Conservation (phyloP, 2,797 vertebrate genomes). For the Picus viridis region DNA sequence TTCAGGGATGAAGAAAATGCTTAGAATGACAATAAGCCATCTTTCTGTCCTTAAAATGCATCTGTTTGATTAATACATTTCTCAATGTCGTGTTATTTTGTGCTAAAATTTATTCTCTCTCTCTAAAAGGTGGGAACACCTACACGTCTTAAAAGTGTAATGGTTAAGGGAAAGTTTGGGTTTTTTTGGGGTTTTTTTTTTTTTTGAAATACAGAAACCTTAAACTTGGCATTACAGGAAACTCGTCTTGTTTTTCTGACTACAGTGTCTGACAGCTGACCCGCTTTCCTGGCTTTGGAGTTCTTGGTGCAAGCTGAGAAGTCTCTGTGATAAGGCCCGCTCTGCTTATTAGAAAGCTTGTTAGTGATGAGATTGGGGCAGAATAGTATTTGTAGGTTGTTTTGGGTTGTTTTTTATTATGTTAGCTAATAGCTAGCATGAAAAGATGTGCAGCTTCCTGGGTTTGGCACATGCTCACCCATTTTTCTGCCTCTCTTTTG, state of each 20-base stretch:
- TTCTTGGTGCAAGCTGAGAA: background rate
- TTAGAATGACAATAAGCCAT: background rate
- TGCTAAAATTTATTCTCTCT: background rate
- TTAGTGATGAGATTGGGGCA: background rate
- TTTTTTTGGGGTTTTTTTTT: no score
- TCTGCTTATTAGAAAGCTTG: background rate
- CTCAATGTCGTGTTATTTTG: background rate
- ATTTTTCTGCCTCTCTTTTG: background rate
- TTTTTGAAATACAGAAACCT: background rate
- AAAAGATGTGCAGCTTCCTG: background rate
- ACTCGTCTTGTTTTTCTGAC: background rate
- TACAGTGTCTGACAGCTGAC: background rate
- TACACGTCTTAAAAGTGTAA: background rate
- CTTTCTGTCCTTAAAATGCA: background rate
- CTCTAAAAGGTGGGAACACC: background rate
- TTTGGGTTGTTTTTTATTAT: background rate
- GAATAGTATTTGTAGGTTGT: background rate
- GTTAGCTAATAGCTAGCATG: background rate
- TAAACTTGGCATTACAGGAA: background rate
- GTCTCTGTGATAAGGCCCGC: background rate
- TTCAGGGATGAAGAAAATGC: background rate
- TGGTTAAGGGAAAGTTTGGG: background rate
- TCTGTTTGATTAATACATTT: background rate
- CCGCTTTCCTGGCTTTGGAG: background rate
- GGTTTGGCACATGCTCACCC: background rate